Base-by-base conservation (phyloP, 2,113 vertebrate genomes). In the Dicrurus megarhynchus region DNA sequence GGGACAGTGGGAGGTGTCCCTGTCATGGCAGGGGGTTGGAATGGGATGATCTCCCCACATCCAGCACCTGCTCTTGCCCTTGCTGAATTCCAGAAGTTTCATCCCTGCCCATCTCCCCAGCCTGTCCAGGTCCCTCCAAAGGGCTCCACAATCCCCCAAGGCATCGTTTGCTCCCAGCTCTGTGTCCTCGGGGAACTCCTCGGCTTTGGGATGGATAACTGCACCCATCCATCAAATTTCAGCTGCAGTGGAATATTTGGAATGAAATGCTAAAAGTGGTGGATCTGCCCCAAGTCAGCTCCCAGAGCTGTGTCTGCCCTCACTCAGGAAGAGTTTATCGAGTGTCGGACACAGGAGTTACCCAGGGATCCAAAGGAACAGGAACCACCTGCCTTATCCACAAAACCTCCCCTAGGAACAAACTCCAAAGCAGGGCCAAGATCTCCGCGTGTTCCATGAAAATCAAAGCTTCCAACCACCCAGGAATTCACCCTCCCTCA, bases 241-340 rank as follows among this genome's bases (percentile, higher is more conserved):
- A 28, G 39, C 55, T 21, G 28, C n/a, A 1, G 13, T 1, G 7
- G 16, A 19, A 21, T 4, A 32, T 14, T 2, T 24, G 61, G 74
- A 33, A 18, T 1, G 14, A 46, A 67, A 55, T 5, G 1, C 39
- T 23, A 7, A 37, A 30, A 19, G 6, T 0, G 1, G 5, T 5
- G 6, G 14, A 68, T 47, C 53, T 32, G 49, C 32, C 35, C 9
- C 47, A n/a, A 26, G 30, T 70, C 57, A 33, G 13, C 70, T n/a
- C 65, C 53, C 65, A 17, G 60, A 50, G 37, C n/a, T 52, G 32
- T 3, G 21, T 15, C 71, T 44, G 33, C n/a, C 7, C 30, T 33
- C 61, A n/a, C 2, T 3, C n/a, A 9, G 32, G 27, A 42, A 11
- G 28, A n/a, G 8, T 33, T 82, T 22, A 35, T 28, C 12, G 4